These are phyloP conservation scores for Rhagologus leucostigma DNA, from an alignment of 2,113 vertebrate genomes.

Conservation along the genomic window DNA sequence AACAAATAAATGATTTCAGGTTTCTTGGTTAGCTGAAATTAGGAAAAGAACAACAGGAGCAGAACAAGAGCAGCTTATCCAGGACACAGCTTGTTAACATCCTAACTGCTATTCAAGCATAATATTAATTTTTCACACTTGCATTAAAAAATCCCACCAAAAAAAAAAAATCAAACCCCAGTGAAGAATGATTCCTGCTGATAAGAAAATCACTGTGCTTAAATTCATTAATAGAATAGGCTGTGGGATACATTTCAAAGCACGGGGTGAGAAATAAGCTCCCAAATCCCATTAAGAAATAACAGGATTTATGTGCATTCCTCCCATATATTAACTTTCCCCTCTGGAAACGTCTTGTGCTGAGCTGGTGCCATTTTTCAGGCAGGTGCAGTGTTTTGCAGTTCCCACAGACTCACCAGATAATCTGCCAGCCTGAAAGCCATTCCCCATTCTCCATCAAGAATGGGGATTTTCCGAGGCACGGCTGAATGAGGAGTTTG, in stretches of 20 bases:
- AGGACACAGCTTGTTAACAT: conserved; percentile 54
- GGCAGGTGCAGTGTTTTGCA: conserved; percentile 20
- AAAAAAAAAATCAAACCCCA: background rate
- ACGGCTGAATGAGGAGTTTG: background rate
- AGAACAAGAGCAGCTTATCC: conserved; percentile 12
- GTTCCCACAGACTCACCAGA: conserved; percentile 46
- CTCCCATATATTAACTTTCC: conserved; percentile 60
- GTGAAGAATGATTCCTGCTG: conserved; percentile 31
- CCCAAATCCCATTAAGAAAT: conserved; percentile 70
- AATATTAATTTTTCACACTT: conserved; percentile 54
- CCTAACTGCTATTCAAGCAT: conserved; percentile 18
- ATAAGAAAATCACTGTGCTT: conserved; percentile 47
- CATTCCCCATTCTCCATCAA: conserved; percentile 5
- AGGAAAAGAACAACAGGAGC: background rate
- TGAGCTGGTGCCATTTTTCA: conserved; percentile 28
- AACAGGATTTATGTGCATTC: conserved; percentile 72
- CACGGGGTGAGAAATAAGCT: conserved; percentile 40
- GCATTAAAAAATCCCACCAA: background rate
- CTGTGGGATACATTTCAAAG: conserved; percentile 61
- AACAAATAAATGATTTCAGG: background rate
- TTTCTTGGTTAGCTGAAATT: background rate
- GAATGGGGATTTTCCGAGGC: conserved; percentile 18
- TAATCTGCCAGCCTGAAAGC: conserved; percentile 56
- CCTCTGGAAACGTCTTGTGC: conserved; percentile 59
- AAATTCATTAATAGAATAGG: conserved; percentile 35